phyloP scores from a whole-genome alignment of 2,888 invertebrate species.

The Scaptodrosophila latifasciaeformis region DNA sequence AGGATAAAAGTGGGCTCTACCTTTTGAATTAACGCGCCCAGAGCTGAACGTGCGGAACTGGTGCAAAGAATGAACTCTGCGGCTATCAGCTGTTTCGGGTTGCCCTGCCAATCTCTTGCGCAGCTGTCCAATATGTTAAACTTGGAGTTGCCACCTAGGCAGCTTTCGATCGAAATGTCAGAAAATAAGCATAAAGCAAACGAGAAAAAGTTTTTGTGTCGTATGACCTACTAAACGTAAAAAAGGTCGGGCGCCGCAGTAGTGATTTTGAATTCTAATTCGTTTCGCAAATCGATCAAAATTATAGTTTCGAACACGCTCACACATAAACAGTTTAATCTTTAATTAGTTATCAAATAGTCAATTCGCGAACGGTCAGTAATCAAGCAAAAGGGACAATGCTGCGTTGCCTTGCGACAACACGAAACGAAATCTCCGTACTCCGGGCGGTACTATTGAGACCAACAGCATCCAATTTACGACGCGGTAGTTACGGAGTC shows the following conservation, averaged over 20 bases:
- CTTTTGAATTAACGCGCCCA: too few relatives aligned
- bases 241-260: conserved; percentile 54
- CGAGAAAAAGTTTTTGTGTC: conserved; percentile 5
- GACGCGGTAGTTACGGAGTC: conserved; percentile 64
- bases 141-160: not conserved
- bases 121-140: too few relatives aligned
- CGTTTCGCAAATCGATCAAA: not conserved
- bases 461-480: conserved; percentile 63
- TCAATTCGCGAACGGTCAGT: conserved; percentile 5
- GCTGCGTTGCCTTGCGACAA: conserved; percentile 83
- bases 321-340: not conserved
- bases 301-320: too few relatives aligned
- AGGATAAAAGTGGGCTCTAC: too few relatives aligned
- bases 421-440: conserved; percentile 79
- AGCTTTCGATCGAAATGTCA: not conserved
- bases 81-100: too few relatives aligned
- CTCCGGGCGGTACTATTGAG: conserved; percentile 80
- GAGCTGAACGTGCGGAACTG: too few relatives aligned
- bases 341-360: not conserved
- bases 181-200: not conserved
- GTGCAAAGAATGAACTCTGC: too few relatives aligned
- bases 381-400: conserved; percentile 73
- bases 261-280: conserved; percentile 30
- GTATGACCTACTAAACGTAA: conserved; percentile 50
- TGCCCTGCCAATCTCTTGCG: too few relatives aligned